Percentiles rank a stretch among this genome's conserved stretches.
Conservation (phyloP, 2,797 vertebrate genomes). For the Ceryle rudis region DNA sequence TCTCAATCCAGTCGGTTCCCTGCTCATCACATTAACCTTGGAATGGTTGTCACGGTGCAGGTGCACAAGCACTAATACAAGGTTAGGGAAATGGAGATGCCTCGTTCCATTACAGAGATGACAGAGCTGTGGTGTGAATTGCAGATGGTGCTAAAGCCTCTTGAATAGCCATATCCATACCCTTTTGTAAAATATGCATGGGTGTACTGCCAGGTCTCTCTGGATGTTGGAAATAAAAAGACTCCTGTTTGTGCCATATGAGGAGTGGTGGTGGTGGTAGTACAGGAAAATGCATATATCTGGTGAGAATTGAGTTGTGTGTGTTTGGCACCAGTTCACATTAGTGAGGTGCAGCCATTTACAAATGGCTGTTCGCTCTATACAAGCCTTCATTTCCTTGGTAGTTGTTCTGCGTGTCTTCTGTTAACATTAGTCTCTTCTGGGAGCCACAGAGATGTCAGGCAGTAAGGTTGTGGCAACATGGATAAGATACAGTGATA, state of each 20-base stretch:
- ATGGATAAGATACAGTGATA: neutral
- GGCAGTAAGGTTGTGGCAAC: neutral
- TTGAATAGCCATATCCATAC: neutral
- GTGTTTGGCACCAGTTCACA: neutral
- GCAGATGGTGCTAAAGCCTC: neutral
- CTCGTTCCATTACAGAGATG: neutral
- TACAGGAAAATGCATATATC: neutral
- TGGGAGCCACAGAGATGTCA: neutral
- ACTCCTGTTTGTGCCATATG: neutral
- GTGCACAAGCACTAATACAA: neutral
- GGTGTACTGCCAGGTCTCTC: neutral
- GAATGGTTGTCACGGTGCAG: neutral
- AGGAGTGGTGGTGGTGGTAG: neutral
- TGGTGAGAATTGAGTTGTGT: neutral
- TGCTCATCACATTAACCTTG: neutral
- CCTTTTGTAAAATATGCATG: neutral
- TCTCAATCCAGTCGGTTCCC: neutral
- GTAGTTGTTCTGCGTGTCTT: neutral
- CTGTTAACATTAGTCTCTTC: neutral
- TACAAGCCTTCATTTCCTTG: conserved; percentile 1
- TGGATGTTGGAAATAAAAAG: neutral
- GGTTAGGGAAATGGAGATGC: neutral
- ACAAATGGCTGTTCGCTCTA: neutral
- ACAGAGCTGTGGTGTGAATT: neutral
- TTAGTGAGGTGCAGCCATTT: neutral